Conservation (phyloP, 2,113 vertebrate genomes). For the Propithecus coquereli region DNA sequence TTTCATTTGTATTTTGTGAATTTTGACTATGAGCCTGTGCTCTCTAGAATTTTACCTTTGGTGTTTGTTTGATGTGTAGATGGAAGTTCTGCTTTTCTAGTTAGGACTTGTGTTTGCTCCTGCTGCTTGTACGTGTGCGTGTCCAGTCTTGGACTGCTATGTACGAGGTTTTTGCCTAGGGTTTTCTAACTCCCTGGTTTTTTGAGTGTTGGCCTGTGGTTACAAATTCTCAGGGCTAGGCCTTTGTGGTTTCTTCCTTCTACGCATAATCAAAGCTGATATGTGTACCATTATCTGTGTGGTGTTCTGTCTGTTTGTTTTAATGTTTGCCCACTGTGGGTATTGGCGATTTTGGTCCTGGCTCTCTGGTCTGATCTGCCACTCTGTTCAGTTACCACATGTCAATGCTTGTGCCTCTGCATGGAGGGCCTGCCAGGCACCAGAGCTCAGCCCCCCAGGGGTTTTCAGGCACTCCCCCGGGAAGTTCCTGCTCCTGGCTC, state of each 20-base stretch:
- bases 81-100: not conserved
- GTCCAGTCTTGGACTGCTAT: not conserved
- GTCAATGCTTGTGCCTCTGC: not conserved
- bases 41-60: not conserved
- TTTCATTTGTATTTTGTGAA: not conserved
- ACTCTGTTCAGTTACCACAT: not conserved
- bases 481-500: not conserved
- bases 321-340: not conserved
- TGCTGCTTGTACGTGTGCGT: not conserved
- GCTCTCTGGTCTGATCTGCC: not conserved
- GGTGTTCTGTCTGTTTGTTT: not conserved
- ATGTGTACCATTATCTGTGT: not conserved
- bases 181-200: not conserved
- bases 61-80: not conserved
- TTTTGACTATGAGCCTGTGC: not conserved
- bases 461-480: not conserved
- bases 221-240: not conserved
- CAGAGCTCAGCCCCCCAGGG: not conserved
- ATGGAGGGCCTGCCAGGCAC: not conserved
- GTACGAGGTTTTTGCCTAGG: not conserved
- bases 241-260: not conserved
- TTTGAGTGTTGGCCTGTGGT: not conserved
- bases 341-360: not conserved
- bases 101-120: not conserved
- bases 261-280: not conserved